A percentile compares a stretch with the other conserved stretches of the same genome.
phyloP scores from a whole-genome alignment of 2,797 vertebrate species.

The Protosalanx chinensis region DNA sequence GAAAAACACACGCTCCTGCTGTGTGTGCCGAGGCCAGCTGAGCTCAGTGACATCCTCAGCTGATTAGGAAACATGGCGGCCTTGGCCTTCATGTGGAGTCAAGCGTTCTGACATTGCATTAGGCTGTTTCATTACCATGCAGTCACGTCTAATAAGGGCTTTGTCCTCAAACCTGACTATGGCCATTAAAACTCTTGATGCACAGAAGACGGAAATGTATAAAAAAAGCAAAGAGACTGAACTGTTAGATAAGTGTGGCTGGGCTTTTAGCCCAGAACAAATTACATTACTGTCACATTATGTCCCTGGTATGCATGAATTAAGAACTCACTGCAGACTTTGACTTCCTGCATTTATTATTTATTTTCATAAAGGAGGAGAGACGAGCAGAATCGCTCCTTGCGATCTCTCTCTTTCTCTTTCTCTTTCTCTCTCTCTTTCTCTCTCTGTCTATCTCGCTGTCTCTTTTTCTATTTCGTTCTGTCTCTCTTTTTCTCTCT shows the following conservation, averaged over 20 bases:
- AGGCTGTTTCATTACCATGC: slow-evolving; percentile 72
- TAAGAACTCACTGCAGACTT: slow-evolving; percentile 50
- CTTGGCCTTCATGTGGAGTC: slow-evolving; percentile 67
- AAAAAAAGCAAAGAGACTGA: background rate
- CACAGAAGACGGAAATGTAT: slow-evolving; percentile 40
- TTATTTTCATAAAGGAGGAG: slow-evolving; percentile 42
- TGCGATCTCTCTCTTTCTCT: slow-evolving; percentile 26
- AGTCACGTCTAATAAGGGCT: slow-evolving; percentile 70
- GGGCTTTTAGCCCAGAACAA: slow-evolving; percentile 71
- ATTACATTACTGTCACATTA: slow-evolving; percentile 75
- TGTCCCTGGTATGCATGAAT: slow-evolving; percentile 68
- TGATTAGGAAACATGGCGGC: slow-evolving; percentile 71
- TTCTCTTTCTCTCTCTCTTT: slow-evolving; percentile 2
- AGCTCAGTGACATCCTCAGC: slow-evolving; percentile 70
- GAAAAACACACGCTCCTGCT: slow-evolving; percentile 58
- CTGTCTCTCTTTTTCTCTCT: background rate
- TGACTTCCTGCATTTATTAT: slow-evolving; percentile 41
- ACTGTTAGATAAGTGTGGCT: slow-evolving; percentile 61
- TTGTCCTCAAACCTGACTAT: slow-evolving; percentile 51
- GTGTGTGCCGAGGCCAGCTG: slow-evolving; percentile 62
- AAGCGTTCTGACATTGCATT: slow-evolving; percentile 69
- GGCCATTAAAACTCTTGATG: slow-evolving; percentile 50
- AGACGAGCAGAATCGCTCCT: slow-evolving; percentile 36
- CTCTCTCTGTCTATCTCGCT: slow-evolving; percentile 4
- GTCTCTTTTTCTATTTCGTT: too few relatives aligned